Evolutionary conservation across 2,888 invertebrate species (phyloP), one percentile per base, ranked within the genome.

Genomic region (Drosophila aldrichi): DNA sequence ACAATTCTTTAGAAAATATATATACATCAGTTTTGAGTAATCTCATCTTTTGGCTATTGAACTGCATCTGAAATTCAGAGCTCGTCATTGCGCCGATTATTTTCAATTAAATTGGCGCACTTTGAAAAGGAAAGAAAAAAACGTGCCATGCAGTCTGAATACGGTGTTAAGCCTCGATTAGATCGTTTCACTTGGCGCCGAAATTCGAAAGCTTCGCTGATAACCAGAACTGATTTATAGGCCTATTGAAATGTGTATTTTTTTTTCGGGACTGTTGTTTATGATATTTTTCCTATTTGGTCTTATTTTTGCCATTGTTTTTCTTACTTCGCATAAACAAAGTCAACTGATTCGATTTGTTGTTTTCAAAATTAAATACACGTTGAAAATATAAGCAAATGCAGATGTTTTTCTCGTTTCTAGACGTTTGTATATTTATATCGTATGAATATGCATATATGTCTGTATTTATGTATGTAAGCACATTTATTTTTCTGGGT

Each of bases 261-360:
- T 34, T 51, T 34, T 20, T 22, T 38, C 3, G 36, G 34, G 3
- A 56, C 34, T 46, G 66, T 68, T 72, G 70, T 72, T 51, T 48
- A 72, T 65, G 49, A 44, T 66, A 67, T 69, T 60, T 70, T 62
- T 29, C 29, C 63, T 68, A 62, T 46, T 38, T 52, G 48, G 48
- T 36, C 22, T 70, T 58, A 57, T 66, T 54, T 65, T 9, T 46
- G 65, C 38, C 22, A 16, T 65, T 74, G 58, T 82, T 85, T 82
- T 77, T 70, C 70, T 73, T 62, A 63, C 68, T 80, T 71, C 43
- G 56, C 54, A 86, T 74, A 68, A 88, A 82, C 88, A 85, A 85
- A 68, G 74, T 88, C 88, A 82, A 82, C 77, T 77, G 71, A 82
- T 71, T 82, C 78, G 59, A 32, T 20, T 69, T 63, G 18, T 56